These are phyloP conservation scores for Stenchaetothrips biformis DNA, from an alignment of 2,888 invertebrate species.

Conservation along the genomic window DNA sequence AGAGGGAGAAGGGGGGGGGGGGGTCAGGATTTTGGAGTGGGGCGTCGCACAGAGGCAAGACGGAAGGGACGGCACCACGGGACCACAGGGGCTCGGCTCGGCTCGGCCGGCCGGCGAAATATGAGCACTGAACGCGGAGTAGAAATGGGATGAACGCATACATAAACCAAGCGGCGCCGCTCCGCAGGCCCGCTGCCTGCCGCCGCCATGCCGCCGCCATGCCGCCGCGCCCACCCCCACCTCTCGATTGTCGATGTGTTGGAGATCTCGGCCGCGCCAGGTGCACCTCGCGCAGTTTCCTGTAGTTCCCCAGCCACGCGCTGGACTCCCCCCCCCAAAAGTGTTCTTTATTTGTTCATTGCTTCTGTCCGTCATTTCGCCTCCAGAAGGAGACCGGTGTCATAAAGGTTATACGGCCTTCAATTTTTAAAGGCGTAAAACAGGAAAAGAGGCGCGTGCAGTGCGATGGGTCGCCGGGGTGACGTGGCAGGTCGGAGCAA, in stretches of 20 bases:
- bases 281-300: too few species aligned
- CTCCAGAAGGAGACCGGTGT: too few species aligned
- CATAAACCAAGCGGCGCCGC: neutral
- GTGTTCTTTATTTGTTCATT: too few species aligned
- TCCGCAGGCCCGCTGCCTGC: neutral
- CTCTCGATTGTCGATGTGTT: neutral
- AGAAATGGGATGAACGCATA: conserved; percentile 1
- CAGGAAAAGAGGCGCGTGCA: too few species aligned
- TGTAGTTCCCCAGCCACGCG: too few species aligned
- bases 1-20: neutral
- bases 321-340: neutral
- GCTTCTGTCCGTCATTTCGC: too few species aligned
- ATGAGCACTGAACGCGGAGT: neutral
- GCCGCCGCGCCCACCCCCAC: too few species aligned
- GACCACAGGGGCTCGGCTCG: neutral
- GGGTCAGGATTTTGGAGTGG: neutral
- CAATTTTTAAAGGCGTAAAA: too few species aligned
- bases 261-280: too few species aligned
- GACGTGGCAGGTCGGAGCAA: too few species aligned
- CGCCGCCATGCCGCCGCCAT: neutral
- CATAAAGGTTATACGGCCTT: too few species aligned
- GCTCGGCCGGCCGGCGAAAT: neutral
- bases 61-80: neutral
- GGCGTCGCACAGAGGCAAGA: neutral
- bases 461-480: too few species aligned